These are phyloP conservation scores for Malurus splendens DNA, from an alignment of 2,797 vertebrate species.

Conservation along the genomic window DNA sequence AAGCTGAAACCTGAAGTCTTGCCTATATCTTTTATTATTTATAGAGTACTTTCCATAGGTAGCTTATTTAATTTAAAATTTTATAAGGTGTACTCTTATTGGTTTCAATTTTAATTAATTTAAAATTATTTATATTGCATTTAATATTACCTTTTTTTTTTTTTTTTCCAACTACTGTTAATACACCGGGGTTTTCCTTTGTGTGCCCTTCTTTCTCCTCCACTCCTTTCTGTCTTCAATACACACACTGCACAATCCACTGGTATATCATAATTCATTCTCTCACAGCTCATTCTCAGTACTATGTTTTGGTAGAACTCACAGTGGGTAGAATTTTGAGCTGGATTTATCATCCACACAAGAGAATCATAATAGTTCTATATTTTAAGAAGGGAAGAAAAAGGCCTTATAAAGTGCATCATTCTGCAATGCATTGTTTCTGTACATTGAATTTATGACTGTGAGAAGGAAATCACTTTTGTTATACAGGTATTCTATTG, in stretches of 20 bases:
- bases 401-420: constrained; percentile 42
- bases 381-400: constrained; percentile 52
- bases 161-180: not conserved
- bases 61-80: not conserved
- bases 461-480: constrained; percentile 41
- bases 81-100: not conserved
- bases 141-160: not conserved
- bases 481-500: constrained; percentile 51
- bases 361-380: constrained; percentile 60
- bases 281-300: constrained; percentile 30
- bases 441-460: constrained; percentile 55
- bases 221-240: not conserved
- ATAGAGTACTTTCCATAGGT: not conserved
- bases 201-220: not conserved
- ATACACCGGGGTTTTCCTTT: not conserved
- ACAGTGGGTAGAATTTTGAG: constrained; percentile 52
- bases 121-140: not conserved
- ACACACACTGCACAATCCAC: not conserved
- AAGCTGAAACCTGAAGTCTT: not conserved
- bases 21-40: not conserved
- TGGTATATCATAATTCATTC: constrained; percentile 37
- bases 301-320: constrained; percentile 52
- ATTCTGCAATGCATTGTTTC: constrained; percentile 58
- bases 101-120: not conserved
- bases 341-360: constrained; percentile 65